Conservation (phyloP, 2,797 vertebrate species). For the Cygnus olor region DNA sequence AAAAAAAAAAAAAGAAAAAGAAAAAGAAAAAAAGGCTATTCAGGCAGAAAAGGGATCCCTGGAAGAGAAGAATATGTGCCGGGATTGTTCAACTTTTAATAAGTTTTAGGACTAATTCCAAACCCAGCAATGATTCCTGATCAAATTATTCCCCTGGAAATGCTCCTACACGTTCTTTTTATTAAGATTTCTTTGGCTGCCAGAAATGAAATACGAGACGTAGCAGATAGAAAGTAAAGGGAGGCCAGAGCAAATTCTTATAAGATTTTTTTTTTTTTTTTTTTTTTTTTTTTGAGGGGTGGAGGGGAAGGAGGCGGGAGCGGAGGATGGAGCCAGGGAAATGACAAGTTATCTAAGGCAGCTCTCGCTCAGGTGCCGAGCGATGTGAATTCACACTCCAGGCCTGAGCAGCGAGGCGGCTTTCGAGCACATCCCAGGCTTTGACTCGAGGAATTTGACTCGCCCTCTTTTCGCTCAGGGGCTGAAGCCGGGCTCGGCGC, state of each 20-base stretch:
- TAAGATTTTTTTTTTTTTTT: neutral
- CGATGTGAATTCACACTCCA: neutral
- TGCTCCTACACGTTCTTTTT: constrained; percentile 59
- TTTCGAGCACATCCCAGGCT: constrained; percentile 32
- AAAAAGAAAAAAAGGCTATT: neutral
- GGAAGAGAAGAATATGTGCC: neutral
- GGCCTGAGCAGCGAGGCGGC: constrained; percentile 6
- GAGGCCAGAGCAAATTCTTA: constrained; percentile 27
- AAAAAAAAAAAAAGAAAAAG: neutral
- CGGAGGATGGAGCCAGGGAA: neutral
- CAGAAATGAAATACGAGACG: constrained; percentile 69
- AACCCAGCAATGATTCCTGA: constrained; percentile 55
- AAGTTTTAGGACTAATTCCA: constrained; percentile 65
- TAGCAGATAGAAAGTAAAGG: constrained; percentile 17
- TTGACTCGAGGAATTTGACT: constrained; percentile 61
- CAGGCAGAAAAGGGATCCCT: neutral
- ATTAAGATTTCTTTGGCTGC: constrained; percentile 65
- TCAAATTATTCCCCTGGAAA: constrained; percentile 65
- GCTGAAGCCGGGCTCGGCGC: constrained; percentile 5
- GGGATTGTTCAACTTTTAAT: constrained; percentile 52
- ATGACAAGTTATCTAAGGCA: constrained; percentile 41
- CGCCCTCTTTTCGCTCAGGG: constrained; percentile 50
- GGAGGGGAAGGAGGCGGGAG: neutral
- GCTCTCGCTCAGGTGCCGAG: neutral
- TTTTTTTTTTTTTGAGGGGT: neutral